Base-by-base conservation (phyloP, 2,113 vertebrate genomes). In the Arothron firmamentum region DNA sequence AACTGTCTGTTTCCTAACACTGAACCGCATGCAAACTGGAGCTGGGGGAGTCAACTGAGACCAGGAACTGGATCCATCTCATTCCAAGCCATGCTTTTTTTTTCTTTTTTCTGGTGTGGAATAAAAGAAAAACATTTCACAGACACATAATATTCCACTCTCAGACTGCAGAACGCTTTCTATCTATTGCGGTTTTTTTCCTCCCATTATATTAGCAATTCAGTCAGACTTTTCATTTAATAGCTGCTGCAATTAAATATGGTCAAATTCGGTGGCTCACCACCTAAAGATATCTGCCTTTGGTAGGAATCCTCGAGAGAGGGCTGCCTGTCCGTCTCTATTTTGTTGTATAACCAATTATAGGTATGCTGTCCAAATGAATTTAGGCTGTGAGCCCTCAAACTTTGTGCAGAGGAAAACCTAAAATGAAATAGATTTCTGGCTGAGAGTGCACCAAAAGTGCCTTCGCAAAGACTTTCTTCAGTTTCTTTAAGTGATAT, bases 1-100 rank as follows among this genome's bases (percentile, higher is more conserved):
- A 77, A 53, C 55, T 71, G 65, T 76, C 66, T 55, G 70, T 74
- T 82, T 78, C 56, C 60, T 72, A 79, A 75, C 65, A 77, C 80
- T 66, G 64, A 81, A 48, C 77, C 55, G 64, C 59, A 53, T 65
- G 67, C 65, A 67, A 74, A 62, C 67, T 31, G 31, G 56, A 75
- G 74, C 43, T 10, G 12, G 52, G 51, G 52, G 62, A 14, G 62
- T 76, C 52, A 4, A 49, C 12, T 6, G 60, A 65, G 73, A 68
- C 19, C 23, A 65, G 46, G 34, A 62, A 57, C 50, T 67, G 49
- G 50, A 34, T 57, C 23, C 47, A 56, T 38, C 42, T 63, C 65
- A 49, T 67, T 53, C 28, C 18, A 23, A 52, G 55, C 42, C 5
- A 28, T 28, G 23, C 56, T 18, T 20, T 50, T 48, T 48, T 48